These are phyloP conservation scores for Drosophila sturtevanti DNA, from an alignment of 1,140 invertebrate genomes.

Conservation along the genomic window DNA sequence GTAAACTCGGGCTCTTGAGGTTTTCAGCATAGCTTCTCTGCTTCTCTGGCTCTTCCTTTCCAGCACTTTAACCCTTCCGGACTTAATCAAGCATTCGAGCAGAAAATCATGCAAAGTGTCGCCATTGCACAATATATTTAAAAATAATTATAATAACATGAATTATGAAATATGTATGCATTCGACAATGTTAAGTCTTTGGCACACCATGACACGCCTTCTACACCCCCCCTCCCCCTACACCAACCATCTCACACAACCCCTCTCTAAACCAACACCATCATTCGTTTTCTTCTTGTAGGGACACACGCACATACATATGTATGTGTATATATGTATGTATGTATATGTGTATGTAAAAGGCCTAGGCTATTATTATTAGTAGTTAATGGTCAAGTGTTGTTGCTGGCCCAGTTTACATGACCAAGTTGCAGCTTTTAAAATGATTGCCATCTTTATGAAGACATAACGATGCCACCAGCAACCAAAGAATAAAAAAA, in stretches of 20 bases:
- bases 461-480: slow-evolving; percentile 72
- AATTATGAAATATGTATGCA: slow-evolving; percentile 35
- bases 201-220: not conserved
- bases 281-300: too few relatives aligned
- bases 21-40: not conserved
- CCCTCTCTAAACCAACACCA: too few relatives aligned
- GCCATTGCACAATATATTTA: slow-evolving; percentile 68
- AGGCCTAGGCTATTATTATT: slow-evolving; percentile 53
- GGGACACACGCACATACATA: slow-evolving; percentile 2
- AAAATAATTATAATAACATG: slow-evolving; percentile 78
- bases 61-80: slow-evolving; percentile 6
- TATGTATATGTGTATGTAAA: not conserved
- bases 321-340: not conserved
- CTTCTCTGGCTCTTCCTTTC: slow-evolving; percentile 5
- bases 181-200: slow-evolving; percentile 8
- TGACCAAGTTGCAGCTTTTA: slow-evolving; percentile 42
- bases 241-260: too few relatives aligned
- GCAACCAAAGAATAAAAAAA: not conserved
- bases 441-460: slow-evolving; percentile 75
- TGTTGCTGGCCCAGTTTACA: slow-evolving; percentile 74
- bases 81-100: slow-evolving; percentile 59
- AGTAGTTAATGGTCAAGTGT: slow-evolving; percentile 53
- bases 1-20: not conserved
- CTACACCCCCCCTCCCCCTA: not conserved
- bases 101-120: slow-evolving; percentile 78